Evolutionary conservation across 1,140 invertebrate genomes (phyloP).

Genomic region (Hirudo medicinalis): DNA sequence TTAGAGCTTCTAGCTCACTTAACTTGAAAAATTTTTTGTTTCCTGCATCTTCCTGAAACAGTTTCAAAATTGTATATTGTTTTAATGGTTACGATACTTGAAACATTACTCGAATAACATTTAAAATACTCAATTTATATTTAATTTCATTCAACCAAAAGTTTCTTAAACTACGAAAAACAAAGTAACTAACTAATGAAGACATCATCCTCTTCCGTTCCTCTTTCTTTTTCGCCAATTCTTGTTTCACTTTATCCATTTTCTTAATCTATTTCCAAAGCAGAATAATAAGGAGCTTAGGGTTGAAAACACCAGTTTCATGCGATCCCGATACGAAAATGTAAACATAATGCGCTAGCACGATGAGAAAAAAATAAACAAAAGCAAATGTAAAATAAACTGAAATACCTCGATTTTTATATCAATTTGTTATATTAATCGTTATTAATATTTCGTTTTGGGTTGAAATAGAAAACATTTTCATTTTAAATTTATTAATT

Average conservation of each 20-base stretch:
- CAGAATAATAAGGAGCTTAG: neutral
- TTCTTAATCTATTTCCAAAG: neutral
- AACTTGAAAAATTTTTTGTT: conserved; percentile 10
- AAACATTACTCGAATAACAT: neutral
- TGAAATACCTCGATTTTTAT: too few species aligned
- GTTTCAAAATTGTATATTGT: neutral
- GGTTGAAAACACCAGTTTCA: neutral
- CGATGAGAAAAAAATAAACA: too few species aligned
- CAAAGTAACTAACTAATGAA: neutral
- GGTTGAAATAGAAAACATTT: too few species aligned
- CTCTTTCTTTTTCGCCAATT: conserved; percentile 9
- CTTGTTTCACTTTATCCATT: neutral
- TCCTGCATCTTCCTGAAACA: neutral
- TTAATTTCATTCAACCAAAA: neutral
- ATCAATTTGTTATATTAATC: too few species aligned
- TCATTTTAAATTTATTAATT: too few species aligned
- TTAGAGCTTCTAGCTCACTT: neutral
- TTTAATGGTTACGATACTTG: neutral
- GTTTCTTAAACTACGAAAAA: neutral
- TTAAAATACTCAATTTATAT: neutral
- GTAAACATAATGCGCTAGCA: too few species aligned
- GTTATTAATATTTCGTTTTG: too few species aligned
- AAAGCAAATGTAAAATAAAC: too few species aligned
- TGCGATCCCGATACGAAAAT: too few species aligned
- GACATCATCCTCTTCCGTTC: neutral